Conservation (phyloP, 2,888 invertebrate species). For the Cerastis leucographa region DNA sequence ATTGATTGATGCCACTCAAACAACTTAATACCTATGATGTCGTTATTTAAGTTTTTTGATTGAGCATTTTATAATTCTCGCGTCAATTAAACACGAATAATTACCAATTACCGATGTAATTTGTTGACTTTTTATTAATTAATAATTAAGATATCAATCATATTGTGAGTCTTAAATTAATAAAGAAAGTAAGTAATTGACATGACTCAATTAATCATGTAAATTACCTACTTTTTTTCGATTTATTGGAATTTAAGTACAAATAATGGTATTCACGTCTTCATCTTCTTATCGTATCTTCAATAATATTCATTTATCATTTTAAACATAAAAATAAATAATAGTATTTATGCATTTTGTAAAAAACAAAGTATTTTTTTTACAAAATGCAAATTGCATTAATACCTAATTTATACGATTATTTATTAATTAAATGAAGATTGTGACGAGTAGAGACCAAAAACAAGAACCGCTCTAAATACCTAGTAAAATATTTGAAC, state of each 20-base stretch:
- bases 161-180: neutral
- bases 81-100: constrained; percentile 4
- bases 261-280: neutral
- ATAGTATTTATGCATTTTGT: too few species aligned
- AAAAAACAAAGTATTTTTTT: neutral
- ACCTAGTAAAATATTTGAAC: neutral
- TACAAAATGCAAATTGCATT: neutral
- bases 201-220: too few species aligned
- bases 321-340: neutral
- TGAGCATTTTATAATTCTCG: constrained; percentile 10
- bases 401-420: neutral
- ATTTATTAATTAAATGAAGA: neutral
- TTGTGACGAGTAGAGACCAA: neutral
- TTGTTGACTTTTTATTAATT: neutral
- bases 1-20: constrained; percentile 19
- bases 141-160: neutral
- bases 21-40: neutral
- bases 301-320: neutral
- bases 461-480: neutral
- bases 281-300: neutral
- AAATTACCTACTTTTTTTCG: too few species aligned
- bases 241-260: neutral
- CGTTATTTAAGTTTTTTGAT: constrained; percentile 2
- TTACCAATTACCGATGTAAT: neutral
- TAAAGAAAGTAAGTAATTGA: neutral